phyloP scores from a whole-genome alignment of 2,113 vertebrate genomes.

The Labeo catla region DNA sequence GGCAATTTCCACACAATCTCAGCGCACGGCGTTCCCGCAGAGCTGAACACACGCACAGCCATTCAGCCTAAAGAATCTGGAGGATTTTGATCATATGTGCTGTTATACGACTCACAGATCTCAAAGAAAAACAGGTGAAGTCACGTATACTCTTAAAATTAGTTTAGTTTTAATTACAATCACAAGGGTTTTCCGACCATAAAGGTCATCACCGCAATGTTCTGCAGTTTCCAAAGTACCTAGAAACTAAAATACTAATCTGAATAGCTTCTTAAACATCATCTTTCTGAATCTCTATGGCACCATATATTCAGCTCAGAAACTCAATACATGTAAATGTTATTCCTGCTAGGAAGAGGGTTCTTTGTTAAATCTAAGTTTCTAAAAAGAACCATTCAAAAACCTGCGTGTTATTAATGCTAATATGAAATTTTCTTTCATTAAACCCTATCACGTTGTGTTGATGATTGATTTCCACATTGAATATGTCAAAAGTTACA shows the following conservation, averaged over 20 bases:
- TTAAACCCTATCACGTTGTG: neutral
- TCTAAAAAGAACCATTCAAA: neutral
- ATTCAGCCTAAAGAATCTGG: slow-evolving; percentile 44
- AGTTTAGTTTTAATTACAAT: neutral
- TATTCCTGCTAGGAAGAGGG: neutral
- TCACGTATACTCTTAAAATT: neutral
- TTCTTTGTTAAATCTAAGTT: neutral
- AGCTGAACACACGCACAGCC: slow-evolving; percentile 70
- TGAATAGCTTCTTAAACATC: neutral
- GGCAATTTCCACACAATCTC: slow-evolving; percentile 77
- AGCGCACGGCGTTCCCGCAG: slow-evolving; percentile 74
- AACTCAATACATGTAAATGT: neutral
- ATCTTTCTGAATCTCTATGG: neutral
- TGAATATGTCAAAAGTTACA: neutral
- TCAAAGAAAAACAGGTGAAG: neutral
- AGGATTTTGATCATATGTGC: slow-evolving; percentile 1
- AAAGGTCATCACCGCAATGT: neutral
- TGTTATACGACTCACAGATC: neutral
- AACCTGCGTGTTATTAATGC: neutral
- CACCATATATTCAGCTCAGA: neutral
- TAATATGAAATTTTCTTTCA: neutral
- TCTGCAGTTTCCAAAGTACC: neutral
- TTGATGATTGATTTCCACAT: neutral
- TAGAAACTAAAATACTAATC: neutral
- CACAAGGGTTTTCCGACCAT: neutral